Conservation (phyloP, 2,888 invertebrate genomes). For the Leptopilina syphax region DNA sequence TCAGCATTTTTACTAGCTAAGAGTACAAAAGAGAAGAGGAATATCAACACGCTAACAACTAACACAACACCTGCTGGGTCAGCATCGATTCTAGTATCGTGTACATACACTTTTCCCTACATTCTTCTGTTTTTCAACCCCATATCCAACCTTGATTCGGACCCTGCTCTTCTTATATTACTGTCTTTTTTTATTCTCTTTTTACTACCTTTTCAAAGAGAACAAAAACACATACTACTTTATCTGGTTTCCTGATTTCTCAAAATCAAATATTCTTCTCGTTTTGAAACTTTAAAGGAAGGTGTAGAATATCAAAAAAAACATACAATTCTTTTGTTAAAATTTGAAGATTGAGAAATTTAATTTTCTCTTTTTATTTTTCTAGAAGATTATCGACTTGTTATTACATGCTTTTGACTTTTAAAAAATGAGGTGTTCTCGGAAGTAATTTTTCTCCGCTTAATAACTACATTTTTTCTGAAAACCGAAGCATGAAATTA, state of each 20-base stretch:
- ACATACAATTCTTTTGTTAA: too few species aligned
- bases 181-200: too few species aligned
- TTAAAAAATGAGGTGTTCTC: not conserved
- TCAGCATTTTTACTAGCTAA: conserved; percentile 50
- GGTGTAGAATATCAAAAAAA: too few species aligned
- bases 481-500: conserved; percentile 1
- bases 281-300: too few species aligned
- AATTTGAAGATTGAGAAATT: too few species aligned
- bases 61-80: conserved; percentile 50
- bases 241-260: too few species aligned
- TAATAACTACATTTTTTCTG: not conserved
- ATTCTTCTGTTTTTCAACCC: not conserved
- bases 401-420: not conserved
- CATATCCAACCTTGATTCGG: not conserved
- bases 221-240: too few species aligned
- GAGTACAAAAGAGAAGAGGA: conserved; percentile 51
- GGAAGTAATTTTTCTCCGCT: not conserved
- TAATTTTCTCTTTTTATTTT: too few species aligned
- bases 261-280: not conserved
- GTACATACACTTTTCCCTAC: conserved; percentile 24
- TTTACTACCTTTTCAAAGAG: too few species aligned
- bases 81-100: conserved; percentile 51
- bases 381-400: not conserved
- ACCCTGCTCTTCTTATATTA: not conserved
- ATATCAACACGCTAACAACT: conserved; percentile 44